These are phyloP conservation scores for Avahi laniger DNA, from an alignment of 2,797 vertebrate genomes.

Conservation along the genomic window DNA sequence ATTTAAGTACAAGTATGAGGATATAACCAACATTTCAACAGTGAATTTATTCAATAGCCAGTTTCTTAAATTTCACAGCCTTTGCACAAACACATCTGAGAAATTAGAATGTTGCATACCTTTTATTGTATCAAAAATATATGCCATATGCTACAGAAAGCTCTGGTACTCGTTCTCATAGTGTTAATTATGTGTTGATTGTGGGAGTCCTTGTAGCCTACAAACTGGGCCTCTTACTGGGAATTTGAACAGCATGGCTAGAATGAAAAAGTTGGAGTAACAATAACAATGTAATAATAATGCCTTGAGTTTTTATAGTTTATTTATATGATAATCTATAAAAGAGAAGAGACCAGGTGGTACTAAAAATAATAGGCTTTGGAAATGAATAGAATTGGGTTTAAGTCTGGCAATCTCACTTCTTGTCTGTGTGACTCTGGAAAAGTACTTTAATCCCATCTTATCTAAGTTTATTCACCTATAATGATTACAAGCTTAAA, in stretches of 20 bases:
- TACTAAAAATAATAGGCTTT: not conserved
- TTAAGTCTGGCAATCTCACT: not conserved
- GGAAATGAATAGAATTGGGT: not conserved
- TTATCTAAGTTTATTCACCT: not conserved
- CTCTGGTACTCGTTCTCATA: not conserved
- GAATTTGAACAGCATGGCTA: not conserved
- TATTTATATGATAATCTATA: not conserved
- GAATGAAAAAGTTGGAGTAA: not conserved
- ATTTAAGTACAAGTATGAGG: not conserved
- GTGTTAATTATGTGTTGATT: not conserved
- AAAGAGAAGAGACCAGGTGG: not conserved
- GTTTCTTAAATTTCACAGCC: not conserved
- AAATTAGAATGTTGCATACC: not conserved
- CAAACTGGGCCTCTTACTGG: not conserved
- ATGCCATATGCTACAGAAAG: not conserved
- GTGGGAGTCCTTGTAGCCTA: not conserved
- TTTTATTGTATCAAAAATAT: conserved; percentile 30
- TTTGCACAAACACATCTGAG: not conserved
- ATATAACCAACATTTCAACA: not conserved
- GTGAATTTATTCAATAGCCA: not conserved
- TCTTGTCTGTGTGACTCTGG: not conserved
- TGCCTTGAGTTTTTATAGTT: not conserved
- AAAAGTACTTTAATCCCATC: not conserved
- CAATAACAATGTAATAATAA: not conserved
- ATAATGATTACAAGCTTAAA: not conserved